These are phyloP conservation scores for Drosophila elegans DNA, from an alignment of 1,140 invertebrate genomes.

Conservation along the genomic window DNA sequence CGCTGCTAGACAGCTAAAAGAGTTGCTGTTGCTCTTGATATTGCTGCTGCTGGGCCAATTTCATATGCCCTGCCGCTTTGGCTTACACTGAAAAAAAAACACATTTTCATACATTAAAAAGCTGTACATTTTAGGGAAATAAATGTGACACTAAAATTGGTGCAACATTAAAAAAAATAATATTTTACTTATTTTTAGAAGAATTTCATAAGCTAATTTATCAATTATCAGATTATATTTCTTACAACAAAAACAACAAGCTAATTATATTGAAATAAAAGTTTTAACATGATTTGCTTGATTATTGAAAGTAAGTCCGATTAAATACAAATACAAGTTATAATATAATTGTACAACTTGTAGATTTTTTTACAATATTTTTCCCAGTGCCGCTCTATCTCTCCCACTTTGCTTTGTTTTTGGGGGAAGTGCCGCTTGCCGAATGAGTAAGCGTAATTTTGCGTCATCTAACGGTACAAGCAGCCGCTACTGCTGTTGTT, in stretches of 20 bases:
- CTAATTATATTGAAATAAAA: too few species aligned
- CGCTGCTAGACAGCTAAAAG: slow-evolving; percentile 42
- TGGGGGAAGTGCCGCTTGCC: slow-evolving; percentile 51
- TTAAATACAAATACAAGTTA: neutral
- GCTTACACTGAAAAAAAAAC: slow-evolving; percentile 11
- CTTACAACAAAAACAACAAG: too few species aligned
- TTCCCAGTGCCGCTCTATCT: slow-evolving; percentile 23
- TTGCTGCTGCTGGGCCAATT: slow-evolving; percentile 50
- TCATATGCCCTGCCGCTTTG: slow-evolving; percentile 20
- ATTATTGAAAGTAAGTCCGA: too few species aligned
- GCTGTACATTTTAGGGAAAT: too few species aligned
- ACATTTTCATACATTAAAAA: too few species aligned
- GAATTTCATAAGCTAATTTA: too few species aligned
- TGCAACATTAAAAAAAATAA: too few species aligned
- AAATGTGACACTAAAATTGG: neutral
- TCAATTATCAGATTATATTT: too few species aligned
- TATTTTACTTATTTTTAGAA: too few species aligned
- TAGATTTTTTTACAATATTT: neutral
- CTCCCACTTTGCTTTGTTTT: slow-evolving; percentile 34
- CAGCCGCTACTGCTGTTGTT: slow-evolving; percentile 77
- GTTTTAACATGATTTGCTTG: too few species aligned
- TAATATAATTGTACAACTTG: too few species aligned
- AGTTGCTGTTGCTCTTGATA: slow-evolving; percentile 27
- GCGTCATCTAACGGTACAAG: slow-evolving; percentile 78
- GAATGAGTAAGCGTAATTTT: slow-evolving; percentile 83